Base-by-base conservation (phyloP, 2,797 vertebrate species). In the Chaenodraco wilsoni region DNA sequence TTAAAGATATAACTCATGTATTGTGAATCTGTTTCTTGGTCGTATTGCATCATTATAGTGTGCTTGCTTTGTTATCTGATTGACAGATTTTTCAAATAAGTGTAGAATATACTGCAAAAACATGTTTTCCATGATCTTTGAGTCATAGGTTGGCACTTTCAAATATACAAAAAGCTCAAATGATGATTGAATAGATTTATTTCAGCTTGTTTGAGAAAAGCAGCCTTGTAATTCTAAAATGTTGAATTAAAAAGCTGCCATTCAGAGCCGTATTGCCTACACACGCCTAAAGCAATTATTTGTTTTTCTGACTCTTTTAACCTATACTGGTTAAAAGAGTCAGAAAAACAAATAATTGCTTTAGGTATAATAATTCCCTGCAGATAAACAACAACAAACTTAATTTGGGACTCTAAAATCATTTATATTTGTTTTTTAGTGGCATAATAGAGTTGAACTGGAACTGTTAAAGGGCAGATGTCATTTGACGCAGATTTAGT, bases 401-500 rank as follows among this genome's bases (percentile, higher is more conserved):
- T 27, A 75, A 55, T 50, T 50, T 33, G 15, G 33, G 60, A 54
- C 56, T 44, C 40, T 61, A 14, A 70, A 72, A 31, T 9, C 59
- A 50, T 74, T 75, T 65, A 57, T 79, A 70, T 64, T 19, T 62
- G 40, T 58, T 67, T 56, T 27, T 23, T 68, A 72, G 19, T 40
- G 2, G 9, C 59, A 54, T 70, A 79, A 82, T 65, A 57, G 62
- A 76, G 52, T 54, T 74, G 56, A 85, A 63, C 48, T 64, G 51
- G 57, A 81, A 71, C 58, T 51, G 68, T 65, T 66, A 80, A 62
- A 68, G 65, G 73, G 51, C 80, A 73, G 65, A 72, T 79, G 82
- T 66, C 54, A 78, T 67, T 79, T 65, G 46, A 76, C 0, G 50
- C 67, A 59, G 72, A 78, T 88, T 72, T 77, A 75, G 79, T 68